Base-by-base conservation (phyloP, 1,140 invertebrate species). In the Aphis craccivora region DNA sequence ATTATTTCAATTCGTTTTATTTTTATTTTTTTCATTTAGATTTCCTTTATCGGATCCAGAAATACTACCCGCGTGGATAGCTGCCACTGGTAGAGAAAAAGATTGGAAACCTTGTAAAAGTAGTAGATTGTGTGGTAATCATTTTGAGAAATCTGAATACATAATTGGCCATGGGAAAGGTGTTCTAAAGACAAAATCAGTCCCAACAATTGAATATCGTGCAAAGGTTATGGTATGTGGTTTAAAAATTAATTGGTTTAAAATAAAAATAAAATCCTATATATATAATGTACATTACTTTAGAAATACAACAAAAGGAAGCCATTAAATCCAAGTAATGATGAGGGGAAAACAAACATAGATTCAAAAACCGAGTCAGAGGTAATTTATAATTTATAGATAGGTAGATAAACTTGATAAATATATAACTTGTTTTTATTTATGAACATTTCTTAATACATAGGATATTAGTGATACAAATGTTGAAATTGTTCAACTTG, bases 121-220 rank as follows among this genome's bases (percentile, higher is more conserved):
- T 25, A 93, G 91, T 30, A 93, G 91, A 84, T 40, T 93, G 23
- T 93, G 91, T 93, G 91, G 91, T 2, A 93, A 93, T 43, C 91
- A 93, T 84, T 93, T 93, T 86, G 20, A 55, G 55, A 37, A 83
- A 40, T 93, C 91, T 30, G 91, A 93, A 93, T 93, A 93, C 22
- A 55, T 86, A 43, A 35, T 93, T 55, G 91, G 91, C 84, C 91
- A 93, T 43, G 81, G 91, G 2, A 93, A 93, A 93, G 81, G 81
- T 22, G 48, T 93, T 37, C 86, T 93, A 30, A 93, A 93, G 37
- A 8, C 91, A 35, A 76, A 81, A 22, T 83, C 91, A 22, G 40
- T 93, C 6, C 91, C 91, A 55, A 93, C 91, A 25, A 93, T 93
- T 84, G 91, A 93, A 40, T 86, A 93, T 53, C 48, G 81, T n/a